A percentile compares a stretch with the other conserved stretches of the same genome.
Conservation (phyloP, 2,113 vertebrate genomes). For the Albula glossodonta region DNA sequence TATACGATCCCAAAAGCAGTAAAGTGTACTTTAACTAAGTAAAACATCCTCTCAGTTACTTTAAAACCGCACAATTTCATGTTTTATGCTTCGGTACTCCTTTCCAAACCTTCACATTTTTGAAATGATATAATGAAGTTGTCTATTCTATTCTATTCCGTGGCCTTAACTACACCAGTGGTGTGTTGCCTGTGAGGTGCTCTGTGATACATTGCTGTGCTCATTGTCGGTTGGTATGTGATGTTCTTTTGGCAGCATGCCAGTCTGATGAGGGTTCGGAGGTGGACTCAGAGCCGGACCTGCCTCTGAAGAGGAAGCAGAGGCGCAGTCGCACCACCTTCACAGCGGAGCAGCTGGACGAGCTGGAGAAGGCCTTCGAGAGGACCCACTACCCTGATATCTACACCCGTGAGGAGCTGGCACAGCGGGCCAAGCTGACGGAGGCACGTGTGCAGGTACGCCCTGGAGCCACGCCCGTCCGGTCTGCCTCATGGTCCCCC, state of each 20-base stretch:
- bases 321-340: constrained; percentile 95
- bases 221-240: neutral
- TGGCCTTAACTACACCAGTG: no score
- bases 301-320: constrained; percentile 96
- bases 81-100: neutral
- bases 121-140: no score
- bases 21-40: neutral
- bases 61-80: neutral
- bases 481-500: constrained; percentile 31
- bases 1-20: neutral
- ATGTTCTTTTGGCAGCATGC: constrained; percentile 67
- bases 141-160: no score
- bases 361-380: constrained; percentile 95
- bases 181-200: neutral
- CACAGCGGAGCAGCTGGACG: constrained; percentile 94
- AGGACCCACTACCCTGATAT: constrained; percentile 98
- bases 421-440: constrained; percentile 93
- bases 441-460: constrained; percentile 96
- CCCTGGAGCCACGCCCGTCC: constrained; percentile 67
- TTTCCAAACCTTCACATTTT: neutral
- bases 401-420: constrained; percentile 95
- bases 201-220: neutral
- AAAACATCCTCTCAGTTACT: neutral
- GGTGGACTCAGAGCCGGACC: constrained; percentile 94
- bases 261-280: constrained; percentile 97